Base-by-base conservation (phyloP, 2,113 vertebrate species). In the Hyperopisus bebe region DNA sequence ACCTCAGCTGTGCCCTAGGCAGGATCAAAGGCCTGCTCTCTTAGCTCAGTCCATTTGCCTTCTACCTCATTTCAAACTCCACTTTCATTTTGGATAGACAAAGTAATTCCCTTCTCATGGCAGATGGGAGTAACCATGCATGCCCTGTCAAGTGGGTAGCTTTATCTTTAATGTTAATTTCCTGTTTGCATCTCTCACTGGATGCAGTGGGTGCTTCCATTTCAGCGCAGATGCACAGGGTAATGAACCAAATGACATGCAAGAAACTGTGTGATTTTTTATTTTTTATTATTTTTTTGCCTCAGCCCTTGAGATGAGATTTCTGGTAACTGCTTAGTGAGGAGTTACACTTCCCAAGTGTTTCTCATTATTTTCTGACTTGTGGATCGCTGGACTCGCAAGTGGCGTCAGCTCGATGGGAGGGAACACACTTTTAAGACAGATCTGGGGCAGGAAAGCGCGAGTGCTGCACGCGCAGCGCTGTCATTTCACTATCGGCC, bases 41-140 rank as follows among this genome's bases (percentile, higher is more conserved):
- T 96, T 95, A 95, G 93, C 94, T 92, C 93, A 93, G 94, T 95
- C 94, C 94, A 96, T 96, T 96, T 95, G 95, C 91, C 90, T 89
- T 90, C 92, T 39, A 8, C 77, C 39, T 90, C 90, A 86, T 88
- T 89, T 88, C 88, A 90, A 91, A 90, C 91, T 91, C 92, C 27
- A 35, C 42, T 50, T 47, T 89, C 51, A 89, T 89, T 89, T 62
- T 17, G 21, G 35, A 84, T 31, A 84, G 48, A 89, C 77, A 89
- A 84, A 62, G 89, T 89, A 89, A 77, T 85, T 90, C 90, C 88
- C 27, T 48, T 88, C 88, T 88, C 85, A 86, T 85, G 70, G 90
- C 90, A 88, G 92, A 89, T 86, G 88, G 89, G 62, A 87, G n/a
- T n/a, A 15, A 24, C 19, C 47, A 51, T 31, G n/a, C 51, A 31